These are phyloP conservation scores for Platalea minor DNA, from an alignment of 2,797 vertebrate genomes.

Conservation along the genomic window DNA sequence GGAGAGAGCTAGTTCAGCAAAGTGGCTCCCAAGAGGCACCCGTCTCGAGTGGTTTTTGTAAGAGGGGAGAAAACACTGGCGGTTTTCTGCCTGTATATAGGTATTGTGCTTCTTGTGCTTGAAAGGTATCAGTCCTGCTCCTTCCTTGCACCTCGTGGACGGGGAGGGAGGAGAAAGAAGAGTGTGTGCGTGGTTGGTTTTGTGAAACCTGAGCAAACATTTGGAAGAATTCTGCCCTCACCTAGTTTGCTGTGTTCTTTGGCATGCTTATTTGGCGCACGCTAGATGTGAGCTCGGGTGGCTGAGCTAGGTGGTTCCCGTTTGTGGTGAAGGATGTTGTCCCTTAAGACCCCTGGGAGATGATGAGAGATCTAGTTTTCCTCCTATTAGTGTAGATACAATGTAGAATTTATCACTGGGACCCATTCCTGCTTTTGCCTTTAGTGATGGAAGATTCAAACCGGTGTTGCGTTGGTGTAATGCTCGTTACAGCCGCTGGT, in stretches of 20 bases:
- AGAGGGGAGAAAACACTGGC: not conserved
- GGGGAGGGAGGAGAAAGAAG: not conserved
- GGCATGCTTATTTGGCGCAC: fast-evolving
- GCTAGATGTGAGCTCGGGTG: not conserved
- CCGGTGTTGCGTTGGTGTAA: fast-evolving
- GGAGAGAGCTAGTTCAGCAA: not conserved
- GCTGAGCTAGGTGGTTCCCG: not conserved
- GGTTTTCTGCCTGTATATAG: not conserved
- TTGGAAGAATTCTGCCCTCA: not conserved
- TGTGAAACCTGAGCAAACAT: not conserved
- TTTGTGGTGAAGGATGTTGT: not conserved
- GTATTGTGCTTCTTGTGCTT: not conserved
- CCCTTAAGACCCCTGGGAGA: not conserved
- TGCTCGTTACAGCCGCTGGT: too few species aligned
- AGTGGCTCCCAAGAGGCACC: not conserved
- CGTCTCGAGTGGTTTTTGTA: not conserved
- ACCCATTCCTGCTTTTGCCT: not conserved
- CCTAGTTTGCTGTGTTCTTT: not conserved
- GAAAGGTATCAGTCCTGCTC: not conserved
- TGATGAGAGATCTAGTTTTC: not conserved
- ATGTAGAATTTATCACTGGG: not conserved
- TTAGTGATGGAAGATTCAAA: not conserved
- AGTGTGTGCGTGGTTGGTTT: too few species aligned
- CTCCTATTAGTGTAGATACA: fast-evolving
- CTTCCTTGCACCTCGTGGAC: not conserved